These are phyloP conservation scores for Drosophila kikkawai DNA, from an alignment of 1,140 invertebrate species.

Conservation along the genomic window DNA sequence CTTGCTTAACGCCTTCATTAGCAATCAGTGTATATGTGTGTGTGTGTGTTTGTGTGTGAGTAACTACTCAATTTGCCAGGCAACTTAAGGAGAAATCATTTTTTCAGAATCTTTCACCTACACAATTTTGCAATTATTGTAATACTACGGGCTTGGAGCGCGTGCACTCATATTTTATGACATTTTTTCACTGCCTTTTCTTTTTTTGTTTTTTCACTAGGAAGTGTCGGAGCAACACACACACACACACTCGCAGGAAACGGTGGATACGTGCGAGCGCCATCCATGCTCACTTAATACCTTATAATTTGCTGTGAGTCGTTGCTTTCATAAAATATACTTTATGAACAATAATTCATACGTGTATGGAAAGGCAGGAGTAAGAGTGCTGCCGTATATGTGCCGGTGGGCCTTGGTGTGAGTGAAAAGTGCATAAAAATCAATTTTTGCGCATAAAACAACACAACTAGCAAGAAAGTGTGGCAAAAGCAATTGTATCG, in stretches of 20 bases:
- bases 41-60: conserved; percentile 21
- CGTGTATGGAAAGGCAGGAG: conserved; percentile 46
- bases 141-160: conserved; percentile 57
- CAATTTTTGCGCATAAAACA: conserved; percentile 82
- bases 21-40: conserved; percentile 30
- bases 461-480: conserved; percentile 32
- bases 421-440: conserved; percentile 80
- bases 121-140: conserved; percentile 82
- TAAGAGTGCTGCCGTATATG: conserved; percentile 12
- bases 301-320: conserved; percentile 83
- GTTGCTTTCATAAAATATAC: conserved; percentile 83
- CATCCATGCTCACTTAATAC: conserved; percentile 78
- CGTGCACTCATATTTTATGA: conserved; percentile 63
- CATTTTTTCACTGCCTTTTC: conserved; percentile 47
- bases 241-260: conserved; percentile 11
- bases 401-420: conserved; percentile 23
- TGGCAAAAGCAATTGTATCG: neutral
- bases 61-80: conserved; percentile 78
- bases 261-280: conserved; percentile 63
- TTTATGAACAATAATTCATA: conserved; percentile 84
- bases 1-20: conserved; percentile 79
- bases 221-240: conserved; percentile 44
- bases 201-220: conserved; percentile 23
- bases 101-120: conserved; percentile 68
- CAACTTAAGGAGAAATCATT: conserved; percentile 74